Conservation (phyloP, 2,113 vertebrate species). For the Gymnogyps californianus region DNA sequence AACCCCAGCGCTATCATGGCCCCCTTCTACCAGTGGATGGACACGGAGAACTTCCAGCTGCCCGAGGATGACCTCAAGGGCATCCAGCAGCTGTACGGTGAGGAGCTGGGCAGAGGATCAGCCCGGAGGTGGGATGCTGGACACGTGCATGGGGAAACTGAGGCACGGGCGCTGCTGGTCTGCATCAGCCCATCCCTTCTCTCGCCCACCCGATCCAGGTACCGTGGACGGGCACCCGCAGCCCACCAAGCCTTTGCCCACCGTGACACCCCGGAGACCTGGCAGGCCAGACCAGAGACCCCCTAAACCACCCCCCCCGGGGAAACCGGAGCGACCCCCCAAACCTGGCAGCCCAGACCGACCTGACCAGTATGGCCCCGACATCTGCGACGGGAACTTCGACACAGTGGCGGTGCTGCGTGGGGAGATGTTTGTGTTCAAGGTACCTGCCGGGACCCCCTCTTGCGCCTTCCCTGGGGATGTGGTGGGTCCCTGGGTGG, state of each 20-base stretch:
- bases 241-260: constrained; percentile 83
- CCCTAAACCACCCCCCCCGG: constrained; percentile 44
- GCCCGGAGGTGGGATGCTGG: background rate
- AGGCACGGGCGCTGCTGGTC: background rate
- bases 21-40: constrained; percentile 94
- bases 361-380: constrained; percentile 85
- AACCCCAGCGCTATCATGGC: constrained; percentile 92
- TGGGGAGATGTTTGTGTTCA: constrained; percentile 98
- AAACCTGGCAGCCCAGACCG: constrained; percentile 74
- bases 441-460: constrained; percentile 69
- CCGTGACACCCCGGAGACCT: constrained; percentile 80
- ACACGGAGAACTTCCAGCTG: constrained; percentile 88
- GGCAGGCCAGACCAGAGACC: constrained; percentile 78
- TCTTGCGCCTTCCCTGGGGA: background rate
- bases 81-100: constrained; percentile 94
- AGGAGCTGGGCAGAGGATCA: background rate
- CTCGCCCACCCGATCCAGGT: constrained; percentile 46
- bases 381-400: constrained; percentile 95
- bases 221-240: constrained; percentile 73
- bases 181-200: background rate
- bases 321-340: constrained; percentile 79
- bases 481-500: background rate
- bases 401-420: constrained; percentile 90
- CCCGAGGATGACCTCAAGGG: constrained; percentile 88
- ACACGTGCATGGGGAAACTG: rapidly evolving